These are phyloP conservation scores for Tetraodon nigroviridis DNA, from an alignment of 2,113 vertebrate species.

Conservation along the genomic window DNA sequence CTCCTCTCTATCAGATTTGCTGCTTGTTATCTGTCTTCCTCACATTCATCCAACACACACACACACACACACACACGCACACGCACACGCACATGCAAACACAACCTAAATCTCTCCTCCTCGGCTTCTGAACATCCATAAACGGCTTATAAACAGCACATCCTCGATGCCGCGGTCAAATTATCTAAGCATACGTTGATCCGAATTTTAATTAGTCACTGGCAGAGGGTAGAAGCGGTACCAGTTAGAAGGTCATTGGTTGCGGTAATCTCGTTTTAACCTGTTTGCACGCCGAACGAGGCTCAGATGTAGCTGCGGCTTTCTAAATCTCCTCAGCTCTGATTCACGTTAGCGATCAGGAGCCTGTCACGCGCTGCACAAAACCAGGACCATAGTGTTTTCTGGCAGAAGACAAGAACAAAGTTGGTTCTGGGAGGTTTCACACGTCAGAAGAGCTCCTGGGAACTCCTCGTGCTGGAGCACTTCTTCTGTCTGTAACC, in stretches of 20 bases:
- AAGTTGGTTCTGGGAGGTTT: too few relatives aligned
- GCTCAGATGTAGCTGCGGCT: too few relatives aligned
- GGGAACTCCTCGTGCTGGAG: too few relatives aligned
- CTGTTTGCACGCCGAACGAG: background rate
- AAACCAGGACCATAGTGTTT: too few relatives aligned
- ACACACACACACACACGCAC: slow-evolving; percentile 5
- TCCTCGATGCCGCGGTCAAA: slow-evolving; percentile 16
- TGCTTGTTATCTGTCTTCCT: slow-evolving; percentile 19
- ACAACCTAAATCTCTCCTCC: slow-evolving; percentile 59
- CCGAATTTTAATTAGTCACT: slow-evolving; percentile 46
- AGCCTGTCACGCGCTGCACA: too few relatives aligned
- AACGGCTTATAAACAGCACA: too few relatives aligned
- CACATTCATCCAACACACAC: slow-evolving; percentile 16
- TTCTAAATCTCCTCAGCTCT: too few relatives aligned
- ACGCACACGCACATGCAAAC: slow-evolving; percentile 30
- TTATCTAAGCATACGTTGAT: slow-evolving; percentile 41
- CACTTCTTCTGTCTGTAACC: too few relatives aligned
- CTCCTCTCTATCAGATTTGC: background rate
- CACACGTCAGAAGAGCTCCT: too few relatives aligned
- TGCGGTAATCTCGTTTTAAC: background rate
- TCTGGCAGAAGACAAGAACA: too few relatives aligned
- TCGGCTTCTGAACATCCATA: slow-evolving; percentile 45
- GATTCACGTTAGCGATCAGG: too few relatives aligned
- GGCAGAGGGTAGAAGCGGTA: slow-evolving; percentile 10
- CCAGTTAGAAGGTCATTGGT: background rate